These are phyloP conservation scores for Ametastegia equiseti DNA, from an alignment of 2,888 invertebrate species.

Conservation along the genomic window DNA sequence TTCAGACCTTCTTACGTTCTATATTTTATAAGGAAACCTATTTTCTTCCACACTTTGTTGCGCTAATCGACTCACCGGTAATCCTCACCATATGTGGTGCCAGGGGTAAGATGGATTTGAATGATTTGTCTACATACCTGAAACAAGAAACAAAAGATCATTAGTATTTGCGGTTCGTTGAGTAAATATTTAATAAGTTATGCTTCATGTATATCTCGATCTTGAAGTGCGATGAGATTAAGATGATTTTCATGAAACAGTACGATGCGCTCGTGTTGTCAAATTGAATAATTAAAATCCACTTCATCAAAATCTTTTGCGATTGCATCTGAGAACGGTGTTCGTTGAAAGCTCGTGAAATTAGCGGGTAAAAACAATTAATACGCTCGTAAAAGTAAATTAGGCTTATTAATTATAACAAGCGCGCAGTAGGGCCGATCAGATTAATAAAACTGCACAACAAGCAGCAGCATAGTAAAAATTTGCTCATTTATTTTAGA, in stretches of 20 bases:
- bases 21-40: background rate
- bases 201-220: background rate
- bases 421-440: slow-evolving; percentile 17
- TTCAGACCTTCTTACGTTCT: background rate
- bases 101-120: background rate
- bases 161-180: background rate
- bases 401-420: slow-evolving; percentile 55
- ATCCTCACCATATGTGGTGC: background rate
- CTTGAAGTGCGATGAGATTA: background rate
- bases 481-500: slow-evolving; percentile 2
- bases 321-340: slow-evolving; percentile 27
- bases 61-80: slow-evolving; percentile 25
- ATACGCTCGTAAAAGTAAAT: slow-evolving; percentile 57
- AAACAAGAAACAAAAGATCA: slow-evolving; percentile 51
- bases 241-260: background rate
- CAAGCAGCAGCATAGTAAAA: slow-evolving; percentile 15
- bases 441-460: slow-evolving; percentile 34
- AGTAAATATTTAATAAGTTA: slow-evolving; percentile 1
- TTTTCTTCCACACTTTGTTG: background rate
- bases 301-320: slow-evolving; percentile 51
- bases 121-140: slow-evolving; percentile 57
- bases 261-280: slow-evolving; percentile 1
- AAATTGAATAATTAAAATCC: slow-evolving; percentile 56
- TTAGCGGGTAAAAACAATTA: slow-evolving; percentile 60
- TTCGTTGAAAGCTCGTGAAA: slow-evolving; percentile 49